Conservation (phyloP, 2,113 vertebrate genomes). For the Ia io region DNA sequence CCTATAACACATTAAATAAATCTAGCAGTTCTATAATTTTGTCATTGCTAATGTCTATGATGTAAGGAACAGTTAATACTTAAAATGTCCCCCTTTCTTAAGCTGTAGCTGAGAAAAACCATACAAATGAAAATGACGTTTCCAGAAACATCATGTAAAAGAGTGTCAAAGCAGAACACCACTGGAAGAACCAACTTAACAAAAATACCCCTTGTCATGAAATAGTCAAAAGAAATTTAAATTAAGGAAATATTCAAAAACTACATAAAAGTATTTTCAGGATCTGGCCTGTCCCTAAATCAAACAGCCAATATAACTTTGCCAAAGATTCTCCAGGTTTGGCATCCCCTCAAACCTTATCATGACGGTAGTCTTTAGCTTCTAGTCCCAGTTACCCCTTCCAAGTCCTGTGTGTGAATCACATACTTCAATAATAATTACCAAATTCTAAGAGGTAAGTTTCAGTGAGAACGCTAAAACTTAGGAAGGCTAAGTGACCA, state of each 20-base stretch:
- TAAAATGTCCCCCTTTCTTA: constrained; percentile 32
- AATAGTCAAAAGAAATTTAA: constrained; percentile 40
- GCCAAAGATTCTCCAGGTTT: background rate
- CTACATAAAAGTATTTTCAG: background rate
- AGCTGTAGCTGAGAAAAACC: constrained; percentile 38
- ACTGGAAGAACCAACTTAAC: background rate
- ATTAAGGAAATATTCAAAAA: constrained; percentile 18
- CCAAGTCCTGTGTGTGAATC: background rate
- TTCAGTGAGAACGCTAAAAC: background rate
- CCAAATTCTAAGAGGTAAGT: background rate
- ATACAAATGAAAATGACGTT: constrained; percentile 54
- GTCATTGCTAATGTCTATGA: constrained; percentile 49
- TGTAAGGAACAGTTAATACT: constrained; percentile 45
- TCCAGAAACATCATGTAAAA: constrained; percentile 15
- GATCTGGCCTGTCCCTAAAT: background rate
- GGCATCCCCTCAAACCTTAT: background rate
- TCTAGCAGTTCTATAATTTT: constrained; percentile 37
- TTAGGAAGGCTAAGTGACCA: background rate
- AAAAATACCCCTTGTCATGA: background rate
- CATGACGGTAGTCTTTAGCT: background rate
- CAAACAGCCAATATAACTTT: background rate
- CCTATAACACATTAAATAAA: constrained; percentile 42
- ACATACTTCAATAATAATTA: background rate
- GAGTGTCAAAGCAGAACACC: constrained; percentile 6
- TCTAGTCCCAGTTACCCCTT: background rate